Conservation (phyloP, 2,113 vertebrate genomes). For the Anarrhichthys ocellatus region DNA sequence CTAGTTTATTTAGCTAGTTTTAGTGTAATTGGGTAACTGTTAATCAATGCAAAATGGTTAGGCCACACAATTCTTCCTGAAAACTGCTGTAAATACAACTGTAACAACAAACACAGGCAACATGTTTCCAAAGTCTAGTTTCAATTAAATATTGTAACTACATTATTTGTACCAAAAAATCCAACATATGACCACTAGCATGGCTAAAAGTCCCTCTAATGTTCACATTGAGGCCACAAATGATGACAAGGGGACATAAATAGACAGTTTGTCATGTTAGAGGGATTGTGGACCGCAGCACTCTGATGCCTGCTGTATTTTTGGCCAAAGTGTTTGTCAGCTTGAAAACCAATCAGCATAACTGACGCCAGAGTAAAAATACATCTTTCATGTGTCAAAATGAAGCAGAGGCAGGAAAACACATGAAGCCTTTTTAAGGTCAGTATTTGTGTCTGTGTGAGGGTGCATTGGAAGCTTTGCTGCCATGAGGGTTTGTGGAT, state of each 20-base stretch:
- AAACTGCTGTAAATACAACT: no score
- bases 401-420: background rate
- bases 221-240: background rate
- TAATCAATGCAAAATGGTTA: no score
- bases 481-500: constrained; percentile 1
- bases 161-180: no score
- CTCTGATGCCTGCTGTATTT: background rate
- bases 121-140: no score
- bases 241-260: background rate
- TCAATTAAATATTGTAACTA: no score
- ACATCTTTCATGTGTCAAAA: background rate
- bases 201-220: background rate
- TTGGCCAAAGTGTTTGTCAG: background rate
- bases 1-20: no score
- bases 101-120: no score
- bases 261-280: background rate
- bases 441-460: constrained; percentile 10
- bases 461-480: background rate
- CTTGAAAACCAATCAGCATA: background rate
- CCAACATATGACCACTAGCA: background rate
- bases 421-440: constrained; percentile 24
- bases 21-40: no score
- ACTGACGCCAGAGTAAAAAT: constrained; percentile 12
- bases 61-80: no score
- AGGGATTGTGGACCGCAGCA: background rate